These are phyloP conservation scores for Sphenopsis melanotis DNA, from an alignment of 2,797 vertebrate species.

Conservation along the genomic window DNA sequence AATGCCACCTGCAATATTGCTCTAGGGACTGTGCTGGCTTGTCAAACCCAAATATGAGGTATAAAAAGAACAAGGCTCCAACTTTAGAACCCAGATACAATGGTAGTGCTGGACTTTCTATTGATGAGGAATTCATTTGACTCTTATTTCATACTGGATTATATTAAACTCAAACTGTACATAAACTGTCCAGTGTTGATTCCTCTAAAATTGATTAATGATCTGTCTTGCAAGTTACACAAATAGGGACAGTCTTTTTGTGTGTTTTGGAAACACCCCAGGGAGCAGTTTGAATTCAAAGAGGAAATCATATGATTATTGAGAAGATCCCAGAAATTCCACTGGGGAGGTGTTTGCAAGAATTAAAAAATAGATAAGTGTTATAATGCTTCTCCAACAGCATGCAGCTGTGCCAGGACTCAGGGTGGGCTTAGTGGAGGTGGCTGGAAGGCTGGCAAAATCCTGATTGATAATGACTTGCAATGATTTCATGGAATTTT, in stretches of 20 bases:
- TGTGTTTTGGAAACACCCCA: not conserved
- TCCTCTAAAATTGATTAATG: not conserved
- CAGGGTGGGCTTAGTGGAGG: not conserved
- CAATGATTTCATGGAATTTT: not conserved
- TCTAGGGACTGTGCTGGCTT: not conserved
- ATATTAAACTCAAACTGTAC: not conserved
- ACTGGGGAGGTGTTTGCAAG: not conserved
- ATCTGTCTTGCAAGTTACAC: not conserved
- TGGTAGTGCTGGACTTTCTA: not conserved
- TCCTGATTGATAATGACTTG: not conserved
- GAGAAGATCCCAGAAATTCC: not conserved
- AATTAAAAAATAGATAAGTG: not conserved
- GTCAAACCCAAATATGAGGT: not conserved
- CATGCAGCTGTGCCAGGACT: not conserved
- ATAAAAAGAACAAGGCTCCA: not conserved
- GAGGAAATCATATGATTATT: not conserved
- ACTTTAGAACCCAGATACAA: not conserved
- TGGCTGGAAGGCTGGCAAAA: not conserved
- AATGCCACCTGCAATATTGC: not conserved
- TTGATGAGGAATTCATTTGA: not conserved
- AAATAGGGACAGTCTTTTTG: not conserved
- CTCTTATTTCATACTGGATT: not conserved
- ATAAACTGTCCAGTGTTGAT: not conserved
- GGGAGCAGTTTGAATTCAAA: not conserved
- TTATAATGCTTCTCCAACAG: not conserved